Evolutionary conservation across 23 tunicate species (phyloP), one percentile per base, ranked within the genome.

Genomic region (Diplosoma virens): DNA sequence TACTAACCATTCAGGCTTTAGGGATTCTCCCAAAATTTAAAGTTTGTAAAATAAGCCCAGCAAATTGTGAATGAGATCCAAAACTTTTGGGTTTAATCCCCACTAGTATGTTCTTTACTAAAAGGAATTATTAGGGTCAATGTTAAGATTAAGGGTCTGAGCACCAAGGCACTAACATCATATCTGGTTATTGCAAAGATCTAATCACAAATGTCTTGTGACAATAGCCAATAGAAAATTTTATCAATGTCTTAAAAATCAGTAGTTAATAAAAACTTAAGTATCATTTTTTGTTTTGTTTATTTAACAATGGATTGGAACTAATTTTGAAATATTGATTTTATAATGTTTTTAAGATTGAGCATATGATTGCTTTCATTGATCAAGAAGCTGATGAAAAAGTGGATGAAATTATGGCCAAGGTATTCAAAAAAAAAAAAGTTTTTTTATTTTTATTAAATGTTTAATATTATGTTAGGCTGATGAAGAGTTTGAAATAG

Each of bases 361-460:
- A 90, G 58, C 97, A 90, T 67, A 90, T 90, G 97, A 90, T 90
- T 14, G 86, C 90, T 63, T 90, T 90, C 37, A 90, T 90, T 35
- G 97, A 79, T 32, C 97, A 90, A 80, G 97, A 90, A 79, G 97
- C 97, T 23, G 86, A 84, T 47, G 97, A 90, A 73, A 90, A 90
- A 75, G 90, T 88, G 2, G 97, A 90, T 25, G 97, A 90, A 84
- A 90, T 90, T 20, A 81, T 41, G 72, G 86, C 90, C 34, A 90
- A 90, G 82, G 96, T 89, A 58, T 26, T 7, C 50, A 41, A 41
- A 41, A 41, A 41, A 41, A 14, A 7, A 41, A 41, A 7, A 14
- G 14, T 41, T 14, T 7, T 41, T 41, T 41, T 41, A 9, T 7
- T 14, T 7, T 14, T 41, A 41, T 14, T 7, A 9, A 7, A 41